phyloP scores from a whole-genome alignment of 2,888 invertebrate species.

The Hirudinaria manillensis region DNA sequence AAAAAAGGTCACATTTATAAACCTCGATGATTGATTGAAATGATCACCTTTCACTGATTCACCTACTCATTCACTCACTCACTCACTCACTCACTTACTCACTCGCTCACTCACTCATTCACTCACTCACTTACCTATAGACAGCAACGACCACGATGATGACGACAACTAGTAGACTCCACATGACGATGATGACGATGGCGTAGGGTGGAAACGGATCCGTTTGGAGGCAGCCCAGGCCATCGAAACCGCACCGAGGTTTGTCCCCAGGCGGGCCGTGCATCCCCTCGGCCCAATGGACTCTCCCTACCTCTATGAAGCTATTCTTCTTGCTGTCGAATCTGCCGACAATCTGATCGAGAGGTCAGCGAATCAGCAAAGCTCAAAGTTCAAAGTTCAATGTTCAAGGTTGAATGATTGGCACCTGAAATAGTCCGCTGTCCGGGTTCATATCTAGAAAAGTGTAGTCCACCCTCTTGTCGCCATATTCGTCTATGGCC shows the following conservation, averaged over 20 bases:
- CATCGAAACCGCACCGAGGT: conserved; percentile 25
- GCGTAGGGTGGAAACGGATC: conserved; percentile 71
- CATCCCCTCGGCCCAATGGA: conserved; percentile 5
- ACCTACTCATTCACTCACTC: no score
- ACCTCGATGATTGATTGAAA: no score
- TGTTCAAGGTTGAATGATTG: not conserved
- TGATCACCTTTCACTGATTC: no score
- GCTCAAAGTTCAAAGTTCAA: not conserved
- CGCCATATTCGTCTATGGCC: conserved; percentile 86
- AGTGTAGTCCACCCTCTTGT: conserved; percentile 86
- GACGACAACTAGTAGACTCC: conserved; percentile 66
- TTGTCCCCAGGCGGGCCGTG: conserved; percentile 2
- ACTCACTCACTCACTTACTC: no score
- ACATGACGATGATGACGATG: conserved; percentile 75
- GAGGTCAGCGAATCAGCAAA: not conserved
- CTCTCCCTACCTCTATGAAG: conserved; percentile 11
- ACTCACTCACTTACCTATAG: conserved; percentile 63
- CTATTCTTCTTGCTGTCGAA: conserved; percentile 23
- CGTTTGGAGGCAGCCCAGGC: conserved; percentile 37
- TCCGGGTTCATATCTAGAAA: conserved; percentile 80
- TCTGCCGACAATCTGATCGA: conserved; percentile 8
- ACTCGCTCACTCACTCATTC: not conserved
- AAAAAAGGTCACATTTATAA: no score
- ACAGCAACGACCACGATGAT: conserved; percentile 69
- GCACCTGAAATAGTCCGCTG: not conserved